Conservation (phyloP, 2,888 invertebrate species). For the Diogma glabrata region DNA sequence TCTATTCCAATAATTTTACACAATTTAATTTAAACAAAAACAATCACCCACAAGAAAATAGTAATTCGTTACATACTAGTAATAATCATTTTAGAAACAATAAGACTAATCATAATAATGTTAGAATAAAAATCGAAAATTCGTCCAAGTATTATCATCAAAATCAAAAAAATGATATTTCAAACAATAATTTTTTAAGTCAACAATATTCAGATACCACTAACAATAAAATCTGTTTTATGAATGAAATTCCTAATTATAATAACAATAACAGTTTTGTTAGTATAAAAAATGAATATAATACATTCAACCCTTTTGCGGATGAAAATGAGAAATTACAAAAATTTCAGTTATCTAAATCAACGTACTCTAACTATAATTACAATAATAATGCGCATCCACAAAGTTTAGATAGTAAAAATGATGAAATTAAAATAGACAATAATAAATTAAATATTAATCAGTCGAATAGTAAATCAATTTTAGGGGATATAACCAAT, state of each 20-base stretch:
- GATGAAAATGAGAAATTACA: conserved; percentile 13
- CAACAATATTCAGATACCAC: no score
- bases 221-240: no score
- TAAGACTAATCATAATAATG: not conserved
- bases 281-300: not conserved
- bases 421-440: not conserved
- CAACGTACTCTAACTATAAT: conserved; percentile 6
- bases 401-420: not conserved
- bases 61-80: not conserved
- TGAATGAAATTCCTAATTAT: conserved; percentile 6
- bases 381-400: not conserved
- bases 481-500: conserved; percentile 6
- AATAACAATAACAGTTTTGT: conserved; percentile 15
- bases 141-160: not conserved
- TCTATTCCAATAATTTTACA: no score
- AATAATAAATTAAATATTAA: conserved; percentile 7
- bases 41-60: not conserved
- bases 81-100: conserved; percentile 8
- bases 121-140: not conserved
- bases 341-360: conserved; percentile 14
- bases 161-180: not conserved
- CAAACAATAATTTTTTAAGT: no score
- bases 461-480: conserved; percentile 7
- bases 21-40: no score
- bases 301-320: conserved; percentile 14